Conservation (phyloP, 2,797 vertebrate genomes). For the Argyrosomus regius region DNA sequence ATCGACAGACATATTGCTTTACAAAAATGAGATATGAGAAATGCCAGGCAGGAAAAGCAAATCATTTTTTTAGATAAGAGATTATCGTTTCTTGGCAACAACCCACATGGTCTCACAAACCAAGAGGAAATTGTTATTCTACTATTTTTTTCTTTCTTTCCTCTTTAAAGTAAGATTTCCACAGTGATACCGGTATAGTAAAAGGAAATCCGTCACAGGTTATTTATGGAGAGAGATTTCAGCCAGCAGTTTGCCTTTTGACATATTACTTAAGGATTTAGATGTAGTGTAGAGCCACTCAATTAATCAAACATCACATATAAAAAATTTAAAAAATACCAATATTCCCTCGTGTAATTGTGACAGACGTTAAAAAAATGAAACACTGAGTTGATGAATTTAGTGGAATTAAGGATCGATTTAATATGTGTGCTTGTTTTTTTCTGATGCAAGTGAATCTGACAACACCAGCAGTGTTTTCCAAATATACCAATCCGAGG, state of each 20-base stretch:
- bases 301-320: constrained; percentile 21
- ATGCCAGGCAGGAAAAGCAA: constrained; percentile 45
- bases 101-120: constrained; percentile 47
- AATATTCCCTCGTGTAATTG: not conserved
- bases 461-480: constrained; percentile 23
- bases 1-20: constrained; percentile 54
- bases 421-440: not conserved
- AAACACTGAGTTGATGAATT: not conserved
- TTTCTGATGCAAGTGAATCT: constrained; percentile 14
- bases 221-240: constrained; percentile 36
- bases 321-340: too few relatives aligned
- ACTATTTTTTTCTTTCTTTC: not conserved
- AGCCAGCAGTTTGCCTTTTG: constrained; percentile 11
- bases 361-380: not conserved
- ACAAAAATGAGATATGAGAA: constrained; percentile 60
- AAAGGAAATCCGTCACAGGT: constrained; percentile 20
- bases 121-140: constrained; percentile 59
- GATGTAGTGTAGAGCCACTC: not conserved
- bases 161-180: constrained; percentile 24
- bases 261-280: constrained; percentile 26
- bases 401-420: not conserved
- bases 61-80: constrained; percentile 58
- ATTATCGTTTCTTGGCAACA: constrained; percentile 58
- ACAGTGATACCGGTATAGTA: not conserved
- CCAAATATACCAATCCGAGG: constrained; percentile 15